These are phyloP conservation scores for Chrysolophus pictus DNA, from an alignment of 2,797 vertebrate genomes.

Conservation along the genomic window DNA sequence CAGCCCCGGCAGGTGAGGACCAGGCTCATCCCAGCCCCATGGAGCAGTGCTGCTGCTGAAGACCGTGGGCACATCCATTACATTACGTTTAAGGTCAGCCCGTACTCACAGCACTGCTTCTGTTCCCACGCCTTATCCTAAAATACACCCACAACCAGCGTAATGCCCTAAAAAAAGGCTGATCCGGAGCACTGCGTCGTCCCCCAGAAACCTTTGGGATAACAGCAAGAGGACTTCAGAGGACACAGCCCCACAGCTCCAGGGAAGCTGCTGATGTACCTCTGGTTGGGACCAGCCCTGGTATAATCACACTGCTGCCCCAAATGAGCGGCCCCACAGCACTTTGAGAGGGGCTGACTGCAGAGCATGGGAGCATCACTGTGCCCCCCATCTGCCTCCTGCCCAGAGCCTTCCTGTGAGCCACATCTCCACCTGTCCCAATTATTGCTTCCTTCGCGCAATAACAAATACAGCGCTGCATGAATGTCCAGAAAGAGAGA, in stretches of 20 bases:
- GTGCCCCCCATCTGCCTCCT: background rate
- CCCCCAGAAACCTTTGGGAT: background rate
- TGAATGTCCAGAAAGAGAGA: slow-evolving; percentile 9
- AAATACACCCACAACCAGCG: background rate
- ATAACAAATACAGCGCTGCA: background rate
- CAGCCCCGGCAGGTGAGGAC: background rate
- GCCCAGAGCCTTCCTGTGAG: rapidly evolving
- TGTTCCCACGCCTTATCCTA: background rate
- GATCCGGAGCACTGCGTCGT: background rate
- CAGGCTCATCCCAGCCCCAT: rapidly evolving
- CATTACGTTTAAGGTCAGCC: background rate
- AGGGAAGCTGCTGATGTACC: slow-evolving; percentile 26
- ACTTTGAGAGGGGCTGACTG: background rate
- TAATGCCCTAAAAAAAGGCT: background rate
- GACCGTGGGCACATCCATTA: background rate
- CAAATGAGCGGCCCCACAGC: background rate
- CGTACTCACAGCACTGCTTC: background rate
- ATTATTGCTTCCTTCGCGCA: background rate
- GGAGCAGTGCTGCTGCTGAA: background rate
- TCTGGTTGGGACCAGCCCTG: background rate
- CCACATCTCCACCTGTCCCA: background rate
- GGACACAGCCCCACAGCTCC: background rate
- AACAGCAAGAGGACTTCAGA: background rate
- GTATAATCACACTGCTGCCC: slow-evolving; percentile 35
- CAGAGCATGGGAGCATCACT: background rate